phyloP scores from a whole-genome alignment of 2,888 invertebrate genomes.

The Hipparchia sbordonii region DNA sequence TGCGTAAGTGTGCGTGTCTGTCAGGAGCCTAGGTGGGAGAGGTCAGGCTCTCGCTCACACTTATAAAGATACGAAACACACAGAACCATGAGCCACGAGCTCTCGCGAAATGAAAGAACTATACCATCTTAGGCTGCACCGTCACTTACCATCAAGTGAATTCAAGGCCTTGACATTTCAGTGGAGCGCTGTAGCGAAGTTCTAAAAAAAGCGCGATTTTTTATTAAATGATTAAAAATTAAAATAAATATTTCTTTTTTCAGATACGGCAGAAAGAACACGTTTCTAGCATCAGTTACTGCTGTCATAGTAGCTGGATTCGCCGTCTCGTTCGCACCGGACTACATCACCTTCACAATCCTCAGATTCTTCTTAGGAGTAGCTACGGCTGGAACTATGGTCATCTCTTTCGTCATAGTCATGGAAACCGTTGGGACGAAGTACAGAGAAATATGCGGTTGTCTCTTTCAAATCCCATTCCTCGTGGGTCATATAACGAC shows the following conservation, averaged over 20 bases:
- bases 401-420: conserved; percentile 87
- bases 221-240: too few relatives aligned
- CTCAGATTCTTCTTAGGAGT: conserved; percentile 87
- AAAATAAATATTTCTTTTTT: conserved; percentile 36
- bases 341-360: conserved; percentile 81
- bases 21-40: too few relatives aligned
- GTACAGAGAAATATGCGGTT: conserved; percentile 80
- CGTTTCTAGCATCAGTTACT: conserved; percentile 86
- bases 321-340: conserved; percentile 86
- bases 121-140: too few relatives aligned
- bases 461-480: conserved; percentile 87
- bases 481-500: conserved; percentile 86
- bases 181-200: too few relatives aligned
- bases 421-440: conserved; percentile 85
- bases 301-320: conserved; percentile 86
- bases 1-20: too few relatives aligned
- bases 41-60: too few relatives aligned
- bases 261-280: conserved; percentile 89
- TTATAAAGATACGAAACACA: too few relatives aligned
- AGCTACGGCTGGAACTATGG: conserved; percentile 92
- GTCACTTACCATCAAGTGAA: too few relatives aligned
- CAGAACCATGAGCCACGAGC: too few relatives aligned
- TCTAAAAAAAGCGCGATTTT: too few relatives aligned
- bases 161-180: too few relatives aligned
- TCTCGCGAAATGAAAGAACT: too few relatives aligned